These are phyloP conservation scores for Gymnopithys bicolor DNA, from an alignment of 2,797 vertebrate species.

Conservation along the genomic window DNA sequence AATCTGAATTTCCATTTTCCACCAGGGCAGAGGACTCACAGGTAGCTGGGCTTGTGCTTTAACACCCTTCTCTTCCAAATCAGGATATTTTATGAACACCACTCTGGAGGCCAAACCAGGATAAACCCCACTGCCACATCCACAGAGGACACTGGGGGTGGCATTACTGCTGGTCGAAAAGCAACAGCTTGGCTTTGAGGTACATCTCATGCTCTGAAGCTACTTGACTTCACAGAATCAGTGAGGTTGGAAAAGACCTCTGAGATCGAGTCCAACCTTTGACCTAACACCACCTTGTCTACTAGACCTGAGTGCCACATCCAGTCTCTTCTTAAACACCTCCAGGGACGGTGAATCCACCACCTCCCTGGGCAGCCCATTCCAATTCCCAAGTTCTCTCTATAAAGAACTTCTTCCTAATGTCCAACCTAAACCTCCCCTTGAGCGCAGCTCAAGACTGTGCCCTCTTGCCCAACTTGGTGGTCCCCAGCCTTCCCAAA, in stretches of 20 bases:
- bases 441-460: neutral
- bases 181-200: fast-evolving
- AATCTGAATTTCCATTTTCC: neutral
- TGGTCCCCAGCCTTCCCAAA: neutral
- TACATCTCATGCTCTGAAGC: fast-evolving
- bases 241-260: neutral
- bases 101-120: neutral
- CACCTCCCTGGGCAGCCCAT: neutral
- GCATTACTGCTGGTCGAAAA: neutral
- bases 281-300: neutral
- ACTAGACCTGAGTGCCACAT: neutral
- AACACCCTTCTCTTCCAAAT: neutral
- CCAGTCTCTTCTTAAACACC: neutral
- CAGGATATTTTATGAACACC: neutral
- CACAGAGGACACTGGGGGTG: neutral
- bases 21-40: fast-evolving
- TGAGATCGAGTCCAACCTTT: neutral
- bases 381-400: neutral
- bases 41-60: fast-evolving
- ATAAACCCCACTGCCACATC: neutral
- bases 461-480: neutral
- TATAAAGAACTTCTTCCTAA: neutral
- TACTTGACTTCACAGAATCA: neutral
- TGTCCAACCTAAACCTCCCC: neutral
- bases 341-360: neutral